Base-by-base conservation (phyloP, 2,797 vertebrate species). In the Pangasius mekongensis region DNA sequence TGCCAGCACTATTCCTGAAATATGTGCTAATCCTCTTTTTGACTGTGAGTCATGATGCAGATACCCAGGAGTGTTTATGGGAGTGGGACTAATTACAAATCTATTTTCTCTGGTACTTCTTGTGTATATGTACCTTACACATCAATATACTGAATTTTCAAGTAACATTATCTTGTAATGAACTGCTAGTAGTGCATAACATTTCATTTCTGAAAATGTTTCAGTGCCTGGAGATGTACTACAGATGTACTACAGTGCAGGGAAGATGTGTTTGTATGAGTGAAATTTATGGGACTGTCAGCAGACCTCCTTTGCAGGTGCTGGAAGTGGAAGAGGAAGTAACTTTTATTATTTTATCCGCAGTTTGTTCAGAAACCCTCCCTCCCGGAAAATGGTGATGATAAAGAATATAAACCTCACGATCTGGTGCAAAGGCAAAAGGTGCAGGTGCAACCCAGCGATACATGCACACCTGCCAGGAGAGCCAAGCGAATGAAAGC, bases 401-500 rank as follows among this genome's bases (percentile, higher is more conserved):
- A 98, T 91, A 95, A 96, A 94, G 98, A 98, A 67, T 96, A 95
- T 86, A 98, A 97, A 87, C 96, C 96, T 83, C 97, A 97, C 3
- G 97, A 97, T 77, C 97, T 96, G 92, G 94, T 95, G 0, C 97
- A 96, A 94, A 95, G 96, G 88, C 96, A 96, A 86, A 95, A 95
- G 0, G 39, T 83, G 86, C 86, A 87, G 39, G 93, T 95, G 14
- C 96, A 94, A 62, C 95, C 91, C 0, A 92, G 93, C 0, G 97
- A 98, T 89, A 94, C 88, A 0, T 96, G 95, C 76, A 95, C 96
- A 7, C 95, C 95, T 0, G 97, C 97, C 27, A 97, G 98, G 56
- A 93, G 98, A 71, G 98, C 97, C 56, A 99, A 99, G 81, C 97
- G 98, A 89, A 97, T 98, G 93, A 97, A 96, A 92, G 92, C 96